Base-by-base conservation (phyloP, 2,888 invertebrate genomes). In the Megamerina dolium region DNA sequence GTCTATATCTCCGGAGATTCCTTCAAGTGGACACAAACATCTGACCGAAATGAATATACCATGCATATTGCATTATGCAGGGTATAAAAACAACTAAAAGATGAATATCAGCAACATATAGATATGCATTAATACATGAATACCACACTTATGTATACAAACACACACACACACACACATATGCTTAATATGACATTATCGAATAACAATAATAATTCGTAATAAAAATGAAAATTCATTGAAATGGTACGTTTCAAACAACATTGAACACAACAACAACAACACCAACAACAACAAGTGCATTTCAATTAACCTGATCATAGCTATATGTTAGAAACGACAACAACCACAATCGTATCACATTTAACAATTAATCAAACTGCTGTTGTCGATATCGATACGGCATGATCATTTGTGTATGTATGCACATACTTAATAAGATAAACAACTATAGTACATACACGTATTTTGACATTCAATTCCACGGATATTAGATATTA, bases 391-490 rank as follows among this genome's bases (percentile, higher is more conserved):
- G 18, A 21, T 32, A n/a, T n/a, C n/a, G n/a, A n/a, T n/a, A n/a
- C n/a, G n/a, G n/a, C n/a, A n/a, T n/a, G n/a, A n/a, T n/a, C n/a
- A n/a, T n/a, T n/a, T n/a, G n/a, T n/a, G n/a, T n/a, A n/a, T n/a
- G n/a, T n/a, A n/a, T n/a, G n/a, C n/a, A n/a, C n/a, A n/a, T n/a
- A n/a, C n/a, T n/a, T n/a, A n/a, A n/a, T n/a, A n/a, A n/a, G n/a
- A n/a, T n/a, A n/a, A n/a, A n/a, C n/a, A n/a, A n/a, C n/a, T n/a
- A n/a, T n/a, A n/a, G n/a, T n/a, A n/a, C n/a, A n/a, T n/a, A n/a
- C n/a, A n/a, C n/a, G n/a, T n/a, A 60, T 66, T 64, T 66, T 59
- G 64, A 64, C 64, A 66, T 62, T 63, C n/a, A n/a, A n/a, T 64
- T 64, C 65, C 64, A 63, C 60, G 57, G 66, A 66, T 60, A 66